phyloP scores from a whole-genome alignment of 2,797 vertebrate species.

The Eulemur mongoz region DNA sequence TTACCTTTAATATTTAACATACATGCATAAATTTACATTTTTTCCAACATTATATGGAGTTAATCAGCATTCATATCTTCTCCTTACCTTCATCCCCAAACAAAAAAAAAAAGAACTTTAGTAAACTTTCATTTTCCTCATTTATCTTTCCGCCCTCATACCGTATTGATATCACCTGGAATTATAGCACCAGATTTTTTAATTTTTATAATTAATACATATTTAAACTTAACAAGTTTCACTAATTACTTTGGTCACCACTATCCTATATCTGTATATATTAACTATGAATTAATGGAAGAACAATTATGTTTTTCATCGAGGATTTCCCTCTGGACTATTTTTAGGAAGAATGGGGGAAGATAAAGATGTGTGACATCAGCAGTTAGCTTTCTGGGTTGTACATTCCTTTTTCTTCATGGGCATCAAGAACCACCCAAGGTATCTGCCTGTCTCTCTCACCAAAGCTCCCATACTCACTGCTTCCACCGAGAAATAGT shows the following conservation, averaged over 20 bases:
- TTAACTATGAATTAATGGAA: not conserved
- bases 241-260: slow-evolving; percentile 20
- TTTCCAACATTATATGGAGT: not conserved
- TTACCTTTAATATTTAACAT: not conserved
- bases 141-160: not conserved
- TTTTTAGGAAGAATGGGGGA: not conserved
- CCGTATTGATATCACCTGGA: not conserved
- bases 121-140: not conserved
- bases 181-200: slow-evolving; percentile 26
- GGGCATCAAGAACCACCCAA: not conserved
- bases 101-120: not conserved
- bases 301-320: slow-evolving; percentile 3
- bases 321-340: not conserved
- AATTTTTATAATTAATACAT: not conserved
- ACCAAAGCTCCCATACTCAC: not conserved
- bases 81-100: not conserved
- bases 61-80: not conserved
- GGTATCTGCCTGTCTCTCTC: not conserved
- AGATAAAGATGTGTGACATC: not conserved
- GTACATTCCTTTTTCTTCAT: not conserved
- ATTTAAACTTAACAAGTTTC: not conserved
- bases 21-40: not conserved
- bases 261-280: not conserved
- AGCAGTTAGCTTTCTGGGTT: not conserved
- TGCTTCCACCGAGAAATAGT: not conserved